A percentile compares a stretch with the other conserved stretches of the same genome.
Conservation (phyloP, 2,797 vertebrate genomes). For the Notamacropus eugenii region DNA sequence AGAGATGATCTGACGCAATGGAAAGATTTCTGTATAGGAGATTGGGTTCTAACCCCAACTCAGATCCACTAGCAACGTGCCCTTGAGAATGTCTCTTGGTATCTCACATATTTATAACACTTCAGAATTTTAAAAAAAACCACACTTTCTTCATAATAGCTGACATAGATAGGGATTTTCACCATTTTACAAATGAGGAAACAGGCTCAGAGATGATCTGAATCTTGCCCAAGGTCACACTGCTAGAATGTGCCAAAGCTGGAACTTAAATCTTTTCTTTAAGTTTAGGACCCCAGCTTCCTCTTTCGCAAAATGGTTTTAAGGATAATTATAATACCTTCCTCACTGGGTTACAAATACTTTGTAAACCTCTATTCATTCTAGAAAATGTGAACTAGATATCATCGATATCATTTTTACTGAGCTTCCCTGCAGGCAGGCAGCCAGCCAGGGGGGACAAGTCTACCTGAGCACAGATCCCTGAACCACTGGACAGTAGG, state of each 20-base stretch:
- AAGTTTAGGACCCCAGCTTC: background rate
- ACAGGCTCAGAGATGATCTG: background rate
- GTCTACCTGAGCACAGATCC: background rate
- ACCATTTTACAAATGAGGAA: background rate
- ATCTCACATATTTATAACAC: background rate
- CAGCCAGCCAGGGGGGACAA: background rate
- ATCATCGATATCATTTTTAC: background rate
- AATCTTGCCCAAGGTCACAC: background rate
- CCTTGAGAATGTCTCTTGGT: background rate
- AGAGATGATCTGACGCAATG: background rate
- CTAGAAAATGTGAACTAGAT: background rate
- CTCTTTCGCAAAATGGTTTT: background rate
- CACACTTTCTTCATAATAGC: background rate
- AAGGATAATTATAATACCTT: background rate
- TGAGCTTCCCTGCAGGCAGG: background rate
- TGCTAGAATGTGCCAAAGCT: background rate
- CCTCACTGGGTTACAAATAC: background rate
- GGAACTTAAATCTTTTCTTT: background rate
- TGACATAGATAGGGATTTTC: background rate
- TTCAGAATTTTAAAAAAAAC: background rate
- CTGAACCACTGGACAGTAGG: background rate
- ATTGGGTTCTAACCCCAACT: background rate
- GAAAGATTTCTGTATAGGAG: background rate
- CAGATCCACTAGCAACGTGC: background rate
- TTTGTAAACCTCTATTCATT: background rate